These are phyloP conservation scores for Strix occidentalis DNA, from an alignment of 2,797 vertebrate genomes.

Conservation along the genomic window DNA sequence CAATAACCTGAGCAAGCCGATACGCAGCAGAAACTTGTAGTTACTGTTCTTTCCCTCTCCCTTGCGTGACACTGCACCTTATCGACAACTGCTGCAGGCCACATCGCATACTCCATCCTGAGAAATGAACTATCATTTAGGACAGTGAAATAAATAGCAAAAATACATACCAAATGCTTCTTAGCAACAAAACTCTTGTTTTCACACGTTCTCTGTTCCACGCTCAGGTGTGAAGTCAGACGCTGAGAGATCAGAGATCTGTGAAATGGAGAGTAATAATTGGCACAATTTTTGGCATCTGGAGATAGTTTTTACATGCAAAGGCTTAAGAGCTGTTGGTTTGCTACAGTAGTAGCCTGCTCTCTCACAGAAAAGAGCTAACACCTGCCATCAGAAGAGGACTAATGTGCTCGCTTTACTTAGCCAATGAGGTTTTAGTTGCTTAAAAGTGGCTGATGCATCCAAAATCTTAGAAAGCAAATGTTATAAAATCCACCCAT, in stretches of 20 bases:
- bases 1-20: background rate
- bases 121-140: background rate
- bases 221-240: constrained; percentile 18
- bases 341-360: background rate
- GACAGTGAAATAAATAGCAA: background rate
- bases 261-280: constrained; percentile 33
- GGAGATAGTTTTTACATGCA: background rate
- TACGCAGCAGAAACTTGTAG: background rate
- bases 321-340: background rate
- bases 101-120: background rate
- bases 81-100: background rate
- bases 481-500: background rate
- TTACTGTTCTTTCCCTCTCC: background rate
- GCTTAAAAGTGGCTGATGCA: background rate
- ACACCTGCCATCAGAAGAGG: background rate
- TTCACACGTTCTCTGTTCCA: background rate
- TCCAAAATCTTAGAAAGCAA: constrained; percentile 14
- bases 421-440: background rate
- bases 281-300: constrained; percentile 12
- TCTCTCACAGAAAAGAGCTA: background rate
- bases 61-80: background rate
- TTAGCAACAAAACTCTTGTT: constrained; percentile 13
- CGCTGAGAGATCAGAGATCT: background rate
- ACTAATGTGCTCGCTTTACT: constrained; percentile 2
- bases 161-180: background rate